Conservation (phyloP, 2,113 vertebrate species). For the Suricata suricatta region DNA sequence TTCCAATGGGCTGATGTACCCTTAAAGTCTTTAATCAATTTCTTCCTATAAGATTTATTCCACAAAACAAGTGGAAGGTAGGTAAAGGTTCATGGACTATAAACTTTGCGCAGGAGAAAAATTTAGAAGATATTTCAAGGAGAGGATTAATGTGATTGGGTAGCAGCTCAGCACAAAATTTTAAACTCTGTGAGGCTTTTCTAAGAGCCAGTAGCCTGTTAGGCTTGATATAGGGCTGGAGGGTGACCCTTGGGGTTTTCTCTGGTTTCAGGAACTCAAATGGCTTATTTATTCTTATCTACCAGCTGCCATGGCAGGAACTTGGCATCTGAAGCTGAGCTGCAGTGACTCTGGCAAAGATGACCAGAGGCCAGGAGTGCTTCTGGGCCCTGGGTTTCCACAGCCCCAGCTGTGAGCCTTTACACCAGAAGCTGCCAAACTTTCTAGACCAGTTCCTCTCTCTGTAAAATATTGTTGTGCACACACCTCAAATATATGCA, state of each 20-base stretch:
- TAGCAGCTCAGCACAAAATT: background rate
- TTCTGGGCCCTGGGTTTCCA: background rate
- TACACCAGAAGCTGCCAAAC: background rate
- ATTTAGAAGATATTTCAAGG: slow-evolving; percentile 40
- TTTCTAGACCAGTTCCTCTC: background rate
- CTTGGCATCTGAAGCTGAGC: slow-evolving; percentile 52
- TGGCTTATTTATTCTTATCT: slow-evolving; percentile 70
- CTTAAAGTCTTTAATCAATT: background rate
- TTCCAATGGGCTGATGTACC: background rate
- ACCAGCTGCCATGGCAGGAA: background rate
- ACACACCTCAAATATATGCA: background rate
- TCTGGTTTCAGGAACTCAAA: background rate
- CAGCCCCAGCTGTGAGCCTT: background rate
- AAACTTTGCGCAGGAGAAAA: background rate
- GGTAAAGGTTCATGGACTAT: background rate
- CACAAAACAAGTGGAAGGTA: background rate
- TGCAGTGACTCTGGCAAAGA: slow-evolving; percentile 42
- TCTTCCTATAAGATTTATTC: background rate
- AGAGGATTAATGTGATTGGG: slow-evolving; percentile 27
- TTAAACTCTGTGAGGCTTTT: slow-evolving; percentile 42
- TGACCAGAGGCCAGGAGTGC: background rate
- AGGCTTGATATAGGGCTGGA: slow-evolving; percentile 31
- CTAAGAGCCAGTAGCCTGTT: background rate
- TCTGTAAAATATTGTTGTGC: background rate
- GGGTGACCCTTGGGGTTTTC: slow-evolving; percentile 25